phyloP scores from a whole-genome alignment of 2,113 vertebrate species.

The Phainopepla nitens region DNA sequence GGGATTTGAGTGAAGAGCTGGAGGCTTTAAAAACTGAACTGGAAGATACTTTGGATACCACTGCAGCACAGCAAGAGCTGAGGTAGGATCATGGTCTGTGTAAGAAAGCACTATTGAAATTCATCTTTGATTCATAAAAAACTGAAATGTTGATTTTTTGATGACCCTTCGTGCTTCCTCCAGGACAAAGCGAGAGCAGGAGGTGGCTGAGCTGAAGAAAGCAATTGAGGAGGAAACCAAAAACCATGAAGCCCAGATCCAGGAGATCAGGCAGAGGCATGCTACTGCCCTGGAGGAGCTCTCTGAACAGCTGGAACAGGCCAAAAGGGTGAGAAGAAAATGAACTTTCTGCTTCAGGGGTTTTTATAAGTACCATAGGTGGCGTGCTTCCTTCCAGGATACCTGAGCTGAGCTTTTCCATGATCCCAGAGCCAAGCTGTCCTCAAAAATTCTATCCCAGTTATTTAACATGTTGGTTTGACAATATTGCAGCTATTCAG shows the following conservation, averaged over 20 bases:
- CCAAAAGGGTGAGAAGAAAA: conserved; percentile 84
- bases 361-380: background rate
- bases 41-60: conserved; percentile 96
- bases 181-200: conserved; percentile 94
- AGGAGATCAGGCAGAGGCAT: conserved; percentile 94
- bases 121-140: background rate
- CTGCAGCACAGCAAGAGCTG: conserved; percentile 95
- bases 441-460: accelerated
- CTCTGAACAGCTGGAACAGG: conserved; percentile 94
- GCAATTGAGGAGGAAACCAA: conserved; percentile 93
- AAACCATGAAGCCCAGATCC: conserved; percentile 94
- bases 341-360: background rate
- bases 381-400: background rate
- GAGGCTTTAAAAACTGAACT: conserved; percentile 96
- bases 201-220: conserved; percentile 96
- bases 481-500: background rate
- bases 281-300: conserved; percentile 88
- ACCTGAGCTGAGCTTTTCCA: background rate
- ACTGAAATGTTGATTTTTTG: background rate
- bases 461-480: background rate
- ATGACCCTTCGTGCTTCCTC: background rate
- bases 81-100: conserved; percentile 69
- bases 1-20: conserved; percentile 94
- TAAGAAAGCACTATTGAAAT: background rate
- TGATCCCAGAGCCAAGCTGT: background rate